Conservation (phyloP, 2,113 vertebrate species). For the Melierax canorus region DNA sequence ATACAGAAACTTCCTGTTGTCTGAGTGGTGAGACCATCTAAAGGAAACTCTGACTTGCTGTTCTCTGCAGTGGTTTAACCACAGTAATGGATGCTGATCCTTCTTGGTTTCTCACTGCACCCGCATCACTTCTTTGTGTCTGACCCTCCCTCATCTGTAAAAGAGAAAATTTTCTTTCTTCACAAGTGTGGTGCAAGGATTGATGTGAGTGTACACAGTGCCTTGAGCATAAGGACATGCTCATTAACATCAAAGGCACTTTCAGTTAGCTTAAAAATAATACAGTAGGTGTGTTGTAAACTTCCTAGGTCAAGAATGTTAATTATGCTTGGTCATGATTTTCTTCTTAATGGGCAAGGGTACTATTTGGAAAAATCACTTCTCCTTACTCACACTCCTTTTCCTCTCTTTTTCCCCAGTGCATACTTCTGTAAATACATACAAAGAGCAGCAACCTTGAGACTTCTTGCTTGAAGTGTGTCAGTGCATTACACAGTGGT, state of each 20-base stretch:
- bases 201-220: background rate
- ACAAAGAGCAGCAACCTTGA: background rate
- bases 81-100: background rate
- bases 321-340: background rate
- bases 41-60: background rate
- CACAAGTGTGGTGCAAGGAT: background rate
- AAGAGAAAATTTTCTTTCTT: background rate
- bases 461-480: background rate
- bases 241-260: constrained; percentile 22
- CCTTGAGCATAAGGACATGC: background rate
- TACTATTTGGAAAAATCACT: background rate
- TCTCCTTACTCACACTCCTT: background rate
- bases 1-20: background rate
- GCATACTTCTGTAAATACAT: background rate
- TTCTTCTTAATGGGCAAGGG: background rate
- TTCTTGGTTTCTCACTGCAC: background rate
- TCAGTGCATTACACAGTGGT: background rate
- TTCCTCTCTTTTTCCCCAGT: background rate
- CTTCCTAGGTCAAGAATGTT: background rate
- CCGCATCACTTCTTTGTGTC: background rate
- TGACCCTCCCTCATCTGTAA: background rate
- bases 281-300: background rate
- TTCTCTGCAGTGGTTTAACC: background rate
- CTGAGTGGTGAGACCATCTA: no score
- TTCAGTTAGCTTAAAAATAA: background rate